Percentiles rank a stretch among this genome's conserved stretches.
phyloP scores from a whole-genome alignment of 2,797 vertebrate genomes.

The Anguilla obscura region DNA sequence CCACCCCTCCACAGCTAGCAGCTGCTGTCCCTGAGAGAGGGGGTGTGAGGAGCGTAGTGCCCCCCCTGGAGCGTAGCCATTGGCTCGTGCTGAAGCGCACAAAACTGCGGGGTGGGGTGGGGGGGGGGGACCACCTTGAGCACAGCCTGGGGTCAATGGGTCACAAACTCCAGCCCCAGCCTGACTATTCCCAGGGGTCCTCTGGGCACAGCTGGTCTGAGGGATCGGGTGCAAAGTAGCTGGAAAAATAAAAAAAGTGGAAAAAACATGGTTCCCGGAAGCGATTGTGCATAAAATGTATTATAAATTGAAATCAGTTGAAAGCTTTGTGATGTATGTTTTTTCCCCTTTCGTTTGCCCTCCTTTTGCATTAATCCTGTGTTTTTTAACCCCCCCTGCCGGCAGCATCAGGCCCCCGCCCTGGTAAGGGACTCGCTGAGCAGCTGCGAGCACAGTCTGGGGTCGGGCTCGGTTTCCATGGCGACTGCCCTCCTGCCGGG shows the following conservation, averaged over 20 bases:
- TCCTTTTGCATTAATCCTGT: slow-evolving; percentile 9
- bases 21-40: not conserved
- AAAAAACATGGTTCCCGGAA: too few relatives aligned
- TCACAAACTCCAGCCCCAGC: too few relatives aligned
- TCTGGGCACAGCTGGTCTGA: too few relatives aligned
- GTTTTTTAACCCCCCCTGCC: slow-evolving; percentile 2
- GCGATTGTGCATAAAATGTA: not conserved
- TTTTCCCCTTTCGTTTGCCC: not conserved
- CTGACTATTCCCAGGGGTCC: not conserved
- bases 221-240: too few relatives aligned
- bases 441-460: slow-evolving; percentile 57
- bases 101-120: not conserved
- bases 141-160: too few relatives aligned
- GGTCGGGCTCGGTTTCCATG: slow-evolving; percentile 68
- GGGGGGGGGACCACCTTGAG: too few relatives aligned
- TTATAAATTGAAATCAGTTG: not conserved
- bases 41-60: not conserved
- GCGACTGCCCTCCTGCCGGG: slow-evolving; percentile 59
- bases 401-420: slow-evolving; percentile 49
- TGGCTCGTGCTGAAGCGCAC: not conserved
- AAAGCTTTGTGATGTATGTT: not conserved
- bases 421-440: slow-evolving; percentile 48
- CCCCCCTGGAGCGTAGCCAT: not conserved
- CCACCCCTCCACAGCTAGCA: not conserved
- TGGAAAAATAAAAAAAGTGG: not conserved